Base-by-base conservation (phyloP, 2,113 vertebrate species). In the Leptodactylus fuscus region DNA sequence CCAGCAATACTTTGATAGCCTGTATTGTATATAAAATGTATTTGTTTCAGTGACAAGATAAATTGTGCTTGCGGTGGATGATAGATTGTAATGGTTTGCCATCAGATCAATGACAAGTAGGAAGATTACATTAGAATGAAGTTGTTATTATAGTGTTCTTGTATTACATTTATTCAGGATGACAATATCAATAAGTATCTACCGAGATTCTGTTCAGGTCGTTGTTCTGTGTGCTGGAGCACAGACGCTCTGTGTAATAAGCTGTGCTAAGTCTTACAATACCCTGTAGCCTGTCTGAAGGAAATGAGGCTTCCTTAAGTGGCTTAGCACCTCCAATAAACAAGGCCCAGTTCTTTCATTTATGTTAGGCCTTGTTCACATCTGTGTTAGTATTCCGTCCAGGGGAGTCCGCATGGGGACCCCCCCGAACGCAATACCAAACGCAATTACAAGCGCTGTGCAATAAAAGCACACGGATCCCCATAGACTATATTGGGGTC, bases 321-420 rank as follows among this genome's bases (percentile, higher is more conserved):
- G 79, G 58, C 60, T 81, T 81, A 48, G 60, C 79, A 46, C 55
- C 58, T 20, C 13, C 60, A 16, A 36, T 81, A 60, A 81, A 81
- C n/a, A 65, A 46, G 58, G 24, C 78, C 78, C 15, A 1, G 38
- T 24, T 44, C 10, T 9, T 46, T 60, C 49, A 6, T n/a, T 24
- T 49, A 12, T 55, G n/a, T n/a, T n/a, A n/a, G n/a, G n/a, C n/a
- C n/a, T n/a, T n/a, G n/a, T n/a, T n/a, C n/a, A n/a, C n/a, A n/a
- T n/a, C n/a, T n/a, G n/a, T n/a, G n/a, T n/a, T n/a, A n/a, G n/a
- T n/a, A n/a, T n/a, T n/a, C n/a, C n/a, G n/a, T n/a, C n/a, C n/a
- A n/a, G n/a, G n/a, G n/a, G n/a, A n/a, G n/a, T n/a, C n/a, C n/a
- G n/a, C n/a, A n/a, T n/a, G n/a, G n/a, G n/a, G n/a, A n/a, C n/a